Evolutionary conservation across 1,140 invertebrate genomes (phyloP), one percentile per base, ranked within the genome.

Genomic region (Geopemphigus sp.): DNA sequence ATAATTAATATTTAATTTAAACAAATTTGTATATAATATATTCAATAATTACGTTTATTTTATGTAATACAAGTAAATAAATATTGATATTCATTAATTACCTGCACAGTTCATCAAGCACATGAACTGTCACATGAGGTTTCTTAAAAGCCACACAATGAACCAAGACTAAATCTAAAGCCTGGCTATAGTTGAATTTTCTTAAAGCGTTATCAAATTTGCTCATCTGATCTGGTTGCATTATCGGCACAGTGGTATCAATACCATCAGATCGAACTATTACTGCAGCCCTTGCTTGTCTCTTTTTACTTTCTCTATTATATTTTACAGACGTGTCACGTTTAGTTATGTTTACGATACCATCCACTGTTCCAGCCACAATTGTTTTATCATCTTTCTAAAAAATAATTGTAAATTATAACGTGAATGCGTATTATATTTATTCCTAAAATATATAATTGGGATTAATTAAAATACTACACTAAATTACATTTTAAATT

Each of bases 291-390:
- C 63, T 81, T 82, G 82, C 81, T 83, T 87, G 83, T 80, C 56
- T 85, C 81, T 73, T 82, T 45, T 76, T 76, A 59, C 45, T 76
- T 76, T 76, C 56, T 22, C 10, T 17, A 3, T 76, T 76, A 45
- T 59, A 32, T 59, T 76, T 76, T 8, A 59, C n/a, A 82, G 89
- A 86, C 83, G 88, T 87, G 84, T 93, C 92, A 86, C 92, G 89
- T 84, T 93, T 90, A 81, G 90, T 90, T 29, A 98, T 91, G 6
- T 95, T 95, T 81, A 98, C 89, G 56, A 97, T 87, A 63, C 95
- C 95, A 87, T 97, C 94, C n/a, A 93, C 90, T 91, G 96, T 95
- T 72, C 96, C 96, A 70, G 93, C 93, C 54, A 92, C 93, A 81
- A 98, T 85, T 29, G 93, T 91, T 84, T 93, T 91, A 87, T 98